Evolutionary conservation across 2,888 invertebrate species (phyloP).

Genomic region (Diplazon laetatorius): DNA sequence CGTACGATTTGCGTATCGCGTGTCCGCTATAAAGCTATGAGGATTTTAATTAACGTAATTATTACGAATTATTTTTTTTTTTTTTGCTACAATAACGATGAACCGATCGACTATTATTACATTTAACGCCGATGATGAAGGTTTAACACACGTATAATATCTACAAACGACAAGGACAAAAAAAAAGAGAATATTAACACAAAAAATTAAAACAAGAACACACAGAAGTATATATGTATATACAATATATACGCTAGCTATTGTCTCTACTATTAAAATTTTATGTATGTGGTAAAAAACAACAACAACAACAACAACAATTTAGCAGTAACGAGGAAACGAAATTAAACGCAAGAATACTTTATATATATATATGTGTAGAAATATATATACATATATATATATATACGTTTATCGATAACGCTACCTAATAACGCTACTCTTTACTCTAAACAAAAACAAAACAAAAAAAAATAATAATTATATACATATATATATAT

Average conservation of each 20-base stretch:
- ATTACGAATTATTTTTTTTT: constrained; percentile 36
- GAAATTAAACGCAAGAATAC: constrained; percentile 51
- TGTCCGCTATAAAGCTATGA: constrained; percentile 12
- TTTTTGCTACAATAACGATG: constrained; percentile 38
- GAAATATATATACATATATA: constrained; percentile 34
- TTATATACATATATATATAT: no score
- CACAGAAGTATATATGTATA: constrained; percentile 63
- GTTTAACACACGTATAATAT: constrained; percentile 41
- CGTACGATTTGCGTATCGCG: constrained; percentile 5
- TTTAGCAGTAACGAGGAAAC: constrained; percentile 67
- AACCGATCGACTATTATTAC: constrained; percentile 43
- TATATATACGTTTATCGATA: constrained; percentile 46
- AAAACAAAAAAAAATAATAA: background rate
- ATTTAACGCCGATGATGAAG: constrained; percentile 49
- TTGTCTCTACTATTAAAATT: constrained; percentile 65
- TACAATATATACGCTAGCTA: constrained; percentile 64
- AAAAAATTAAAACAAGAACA: constrained; percentile 40
- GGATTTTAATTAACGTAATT: constrained; percentile 31
- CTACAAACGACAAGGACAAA: constrained; percentile 33
- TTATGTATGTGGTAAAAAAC: constrained; percentile 66
- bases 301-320: constrained; percentile 63
- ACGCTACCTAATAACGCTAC: constrained; percentile 46
- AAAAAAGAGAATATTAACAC: constrained; percentile 20
- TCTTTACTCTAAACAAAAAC: constrained; percentile 35
- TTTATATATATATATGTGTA: constrained; percentile 54